Conservation (phyloP, 2,113 vertebrate genomes). For the Alligator mississippiensis region DNA sequence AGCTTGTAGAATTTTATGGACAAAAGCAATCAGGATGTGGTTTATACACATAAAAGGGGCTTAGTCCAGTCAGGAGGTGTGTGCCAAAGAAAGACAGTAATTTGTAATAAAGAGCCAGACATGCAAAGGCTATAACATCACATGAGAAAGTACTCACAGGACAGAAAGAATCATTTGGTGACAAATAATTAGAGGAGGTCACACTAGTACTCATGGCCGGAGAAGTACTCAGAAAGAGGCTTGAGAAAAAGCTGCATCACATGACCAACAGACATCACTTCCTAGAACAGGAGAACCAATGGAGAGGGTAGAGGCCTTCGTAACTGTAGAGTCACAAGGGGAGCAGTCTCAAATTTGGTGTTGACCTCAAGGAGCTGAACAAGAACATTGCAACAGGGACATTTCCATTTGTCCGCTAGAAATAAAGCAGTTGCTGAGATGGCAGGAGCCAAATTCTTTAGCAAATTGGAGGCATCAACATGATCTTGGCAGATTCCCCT, state of each 20-base stretch:
- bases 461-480: constrained; percentile 53
- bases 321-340: neutral
- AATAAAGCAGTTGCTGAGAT: constrained; percentile 64
- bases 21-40: neutral
- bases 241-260: no score
- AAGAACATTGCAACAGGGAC: constrained; percentile 11
- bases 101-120: neutral
- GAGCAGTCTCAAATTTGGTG: neutral
- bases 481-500: constrained; percentile 39
- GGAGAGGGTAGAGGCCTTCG: neutral
- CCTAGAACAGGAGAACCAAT: neutral
- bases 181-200: neutral
- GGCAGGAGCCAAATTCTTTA: constrained; percentile 57
- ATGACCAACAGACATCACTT: neutral
- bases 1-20: neutral
- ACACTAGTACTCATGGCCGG: neutral
- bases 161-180: neutral
- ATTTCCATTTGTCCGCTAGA: constrained; percentile 29
- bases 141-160: fast-evolving
- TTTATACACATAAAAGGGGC: neutral
- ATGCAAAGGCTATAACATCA: neutral
- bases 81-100: fast-evolving
- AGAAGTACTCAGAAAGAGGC: neutral
- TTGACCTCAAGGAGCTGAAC: constrained; percentile 12
- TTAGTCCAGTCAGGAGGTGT: fast-evolving